Evolutionary conservation across 2,888 invertebrate genomes (phyloP).

Genomic region (Ecliptopera silaceata): DNA sequence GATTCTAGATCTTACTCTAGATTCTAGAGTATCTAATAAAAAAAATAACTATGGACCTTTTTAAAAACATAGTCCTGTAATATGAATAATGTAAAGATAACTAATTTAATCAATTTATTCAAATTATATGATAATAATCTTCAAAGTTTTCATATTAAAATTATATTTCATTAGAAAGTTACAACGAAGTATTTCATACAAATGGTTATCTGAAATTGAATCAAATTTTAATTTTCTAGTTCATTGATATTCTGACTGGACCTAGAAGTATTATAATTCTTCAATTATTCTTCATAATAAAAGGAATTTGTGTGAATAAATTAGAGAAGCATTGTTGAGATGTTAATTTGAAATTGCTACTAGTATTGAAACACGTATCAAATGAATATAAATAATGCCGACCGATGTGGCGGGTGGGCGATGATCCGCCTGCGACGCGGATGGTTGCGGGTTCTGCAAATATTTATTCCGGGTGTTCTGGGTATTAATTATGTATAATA

Average conservation of each 20-base stretch:
- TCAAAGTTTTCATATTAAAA: constrained; percentile 8
- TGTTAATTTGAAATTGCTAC: constrained; percentile 1
- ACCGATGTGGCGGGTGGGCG: too few relatives aligned
- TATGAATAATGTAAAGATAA: too few relatives aligned
- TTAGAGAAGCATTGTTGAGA: constrained; percentile 1
- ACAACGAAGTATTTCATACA: constrained; percentile 20
- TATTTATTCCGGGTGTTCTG: too few relatives aligned
- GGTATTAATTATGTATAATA: too few relatives aligned
- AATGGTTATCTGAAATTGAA: constrained; percentile 28
- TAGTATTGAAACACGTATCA: too few relatives aligned
- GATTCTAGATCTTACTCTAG: too few relatives aligned
- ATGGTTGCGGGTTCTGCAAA: too few relatives aligned
- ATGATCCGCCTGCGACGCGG: too few relatives aligned
- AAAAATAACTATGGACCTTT: too few relatives aligned
- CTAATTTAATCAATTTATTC: background rate
- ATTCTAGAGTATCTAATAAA: too few relatives aligned
- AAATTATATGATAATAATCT: background rate
- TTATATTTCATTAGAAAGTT: constrained; percentile 6
- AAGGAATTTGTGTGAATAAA: constrained; percentile 7
- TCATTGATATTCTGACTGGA: constrained; percentile 29
- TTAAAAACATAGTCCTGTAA: too few relatives aligned
- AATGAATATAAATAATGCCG: too few relatives aligned
- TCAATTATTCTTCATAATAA: background rate
- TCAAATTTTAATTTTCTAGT: constrained; percentile 30
- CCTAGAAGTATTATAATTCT: background rate